Conservation (phyloP, 2,797 vertebrate genomes). For the Anomalospiza imberbis region DNA sequence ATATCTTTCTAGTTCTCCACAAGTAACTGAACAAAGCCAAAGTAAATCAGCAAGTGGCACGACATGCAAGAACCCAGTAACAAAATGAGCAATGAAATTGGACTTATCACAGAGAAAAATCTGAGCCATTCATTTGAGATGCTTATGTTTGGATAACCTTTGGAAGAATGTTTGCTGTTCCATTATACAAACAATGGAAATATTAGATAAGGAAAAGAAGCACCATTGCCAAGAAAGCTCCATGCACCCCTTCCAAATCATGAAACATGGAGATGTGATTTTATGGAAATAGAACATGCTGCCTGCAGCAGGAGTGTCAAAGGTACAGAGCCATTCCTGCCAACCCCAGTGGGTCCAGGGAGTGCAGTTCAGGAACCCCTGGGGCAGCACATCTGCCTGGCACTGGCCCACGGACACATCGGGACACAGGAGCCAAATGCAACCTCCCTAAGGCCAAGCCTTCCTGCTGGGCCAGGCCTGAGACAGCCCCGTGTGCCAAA, state of each 20-base stretch:
- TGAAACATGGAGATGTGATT: not conserved
- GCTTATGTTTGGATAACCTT: constrained; percentile 53
- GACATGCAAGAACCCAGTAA: constrained; percentile 38
- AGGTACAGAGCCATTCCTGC: not conserved
- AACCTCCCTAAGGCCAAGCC: not conserved
- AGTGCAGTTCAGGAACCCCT: fast-evolving
- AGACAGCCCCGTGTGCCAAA: not conserved
- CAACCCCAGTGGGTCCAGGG: fast-evolving
- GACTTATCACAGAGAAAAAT: constrained; percentile 48
- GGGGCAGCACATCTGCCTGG: not conserved
- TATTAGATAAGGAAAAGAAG: constrained; percentile 43
- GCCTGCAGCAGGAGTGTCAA: not conserved
- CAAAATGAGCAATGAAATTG: constrained; percentile 11
- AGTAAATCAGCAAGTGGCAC: constrained; percentile 33
- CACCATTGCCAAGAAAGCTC: not conserved
- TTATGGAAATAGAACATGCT: not conserved
- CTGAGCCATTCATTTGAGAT: constrained; percentile 55
- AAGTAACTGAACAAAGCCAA: constrained; percentile 33
- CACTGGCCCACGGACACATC: fast-evolving
- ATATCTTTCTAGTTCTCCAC: not conserved
- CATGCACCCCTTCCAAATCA: not conserved
- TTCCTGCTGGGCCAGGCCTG: not conserved
- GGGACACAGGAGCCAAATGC: not conserved
- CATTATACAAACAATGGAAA: constrained; percentile 56
- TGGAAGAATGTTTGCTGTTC: constrained; percentile 61